Evolutionary conservation across 2,888 invertebrate genomes (phyloP).

Genomic region (Melipona bicolor): DNA sequence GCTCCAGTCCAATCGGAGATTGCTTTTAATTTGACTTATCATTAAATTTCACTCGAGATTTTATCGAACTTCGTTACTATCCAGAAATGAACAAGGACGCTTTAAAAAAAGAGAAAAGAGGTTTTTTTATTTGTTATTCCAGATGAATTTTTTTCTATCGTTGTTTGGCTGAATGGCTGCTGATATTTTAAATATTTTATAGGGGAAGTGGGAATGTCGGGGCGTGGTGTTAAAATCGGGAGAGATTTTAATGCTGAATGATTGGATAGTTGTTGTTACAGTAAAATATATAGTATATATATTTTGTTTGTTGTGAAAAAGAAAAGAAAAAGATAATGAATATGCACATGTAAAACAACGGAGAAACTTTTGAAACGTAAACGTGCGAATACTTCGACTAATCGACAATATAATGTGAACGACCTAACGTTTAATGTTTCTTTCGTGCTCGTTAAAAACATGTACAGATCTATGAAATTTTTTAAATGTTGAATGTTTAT

Average conservation of each 20-base stretch:
- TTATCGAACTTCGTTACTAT: background rate
- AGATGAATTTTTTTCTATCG: constrained; percentile 7
- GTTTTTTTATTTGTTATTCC: background rate
- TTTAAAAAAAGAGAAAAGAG: background rate
- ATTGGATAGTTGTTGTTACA: constrained; percentile 26
- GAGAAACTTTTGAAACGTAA: background rate
- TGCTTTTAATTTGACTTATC: constrained; percentile 1
- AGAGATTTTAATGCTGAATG: background rate
- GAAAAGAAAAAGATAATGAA: background rate
- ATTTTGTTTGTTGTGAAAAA: constrained; percentile 21
- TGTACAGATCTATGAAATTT: constrained; percentile 17
- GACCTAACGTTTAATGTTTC: constrained; percentile 32
- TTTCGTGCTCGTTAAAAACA: background rate
- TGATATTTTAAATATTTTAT: constrained; percentile 9
- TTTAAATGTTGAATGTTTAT: constrained; percentile 8
- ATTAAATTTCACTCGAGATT: constrained; percentile 15
- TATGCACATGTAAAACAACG: background rate
- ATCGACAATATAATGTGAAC: constrained; percentile 25
- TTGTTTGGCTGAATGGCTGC: constrained; percentile 13
- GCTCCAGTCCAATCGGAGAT: background rate
- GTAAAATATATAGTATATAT: constrained; percentile 31
- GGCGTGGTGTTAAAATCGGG: background rate
- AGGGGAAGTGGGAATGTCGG: background rate
- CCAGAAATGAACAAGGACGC: background rate
- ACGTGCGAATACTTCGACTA: background rate